phyloP scores from a whole-genome alignment of 2,797 vertebrate genomes.

The Caiman crocodilus region DNA sequence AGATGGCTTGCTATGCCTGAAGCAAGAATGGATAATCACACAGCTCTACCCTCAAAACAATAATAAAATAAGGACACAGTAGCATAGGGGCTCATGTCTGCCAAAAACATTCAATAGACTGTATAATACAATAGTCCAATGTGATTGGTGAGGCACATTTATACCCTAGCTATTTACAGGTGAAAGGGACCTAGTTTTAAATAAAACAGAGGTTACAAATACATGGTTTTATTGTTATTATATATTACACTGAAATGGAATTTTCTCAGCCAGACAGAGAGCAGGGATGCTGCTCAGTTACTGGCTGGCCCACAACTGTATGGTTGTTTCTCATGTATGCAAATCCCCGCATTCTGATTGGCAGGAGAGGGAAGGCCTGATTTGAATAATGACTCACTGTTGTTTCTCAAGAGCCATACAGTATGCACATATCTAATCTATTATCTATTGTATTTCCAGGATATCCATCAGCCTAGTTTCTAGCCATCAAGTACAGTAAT shows the following conservation, averaged over 20 bases:
- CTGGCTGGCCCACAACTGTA: neutral
- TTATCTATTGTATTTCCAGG: constrained; percentile 52
- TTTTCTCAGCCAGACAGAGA: neutral
- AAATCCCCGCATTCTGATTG: neutral
- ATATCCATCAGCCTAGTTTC: constrained; percentile 58
- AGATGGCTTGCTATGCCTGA: constrained; percentile 84
- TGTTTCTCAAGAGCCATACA: neutral
- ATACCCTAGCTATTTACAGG: constrained; percentile 72
- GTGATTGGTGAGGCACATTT: constrained; percentile 77
- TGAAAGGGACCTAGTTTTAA: constrained; percentile 75
- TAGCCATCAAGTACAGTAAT: constrained; percentile 31
- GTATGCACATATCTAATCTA: neutral
- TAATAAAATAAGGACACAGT: constrained; percentile 83
- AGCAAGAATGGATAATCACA: constrained; percentile 86
- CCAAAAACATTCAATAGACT: constrained; percentile 79
- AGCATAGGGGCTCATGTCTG: constrained; percentile 76
- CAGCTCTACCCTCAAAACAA: constrained; percentile 80
- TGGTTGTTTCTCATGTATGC: neutral
- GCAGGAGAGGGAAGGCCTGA: neutral
- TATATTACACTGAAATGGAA: neutral
- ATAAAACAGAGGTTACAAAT: constrained; percentile 68
- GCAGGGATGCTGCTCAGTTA: neutral
- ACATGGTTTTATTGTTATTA: neutral
- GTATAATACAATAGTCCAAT: constrained; percentile 78
- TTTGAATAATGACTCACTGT: neutral